Evolutionary conservation across 2,888 invertebrate species (phyloP).

Genomic region (Macrosoma leucophasiata): DNA sequence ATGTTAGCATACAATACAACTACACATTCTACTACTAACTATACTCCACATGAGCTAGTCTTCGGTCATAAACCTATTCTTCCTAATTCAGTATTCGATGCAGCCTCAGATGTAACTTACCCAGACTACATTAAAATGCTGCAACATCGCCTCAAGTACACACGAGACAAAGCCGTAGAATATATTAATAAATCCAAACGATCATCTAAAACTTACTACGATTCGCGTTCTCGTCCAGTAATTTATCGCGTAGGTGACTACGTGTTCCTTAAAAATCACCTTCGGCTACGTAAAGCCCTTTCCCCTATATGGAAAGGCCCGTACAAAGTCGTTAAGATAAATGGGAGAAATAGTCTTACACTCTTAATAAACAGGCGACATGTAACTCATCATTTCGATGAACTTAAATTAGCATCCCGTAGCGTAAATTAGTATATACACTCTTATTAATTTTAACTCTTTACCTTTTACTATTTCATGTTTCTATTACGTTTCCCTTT

Average conservation of each 20-base stretch:
- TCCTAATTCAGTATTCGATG: constrained; percentile 28
- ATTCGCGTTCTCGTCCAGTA: constrained; percentile 13
- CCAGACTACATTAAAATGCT: constrained; percentile 28
- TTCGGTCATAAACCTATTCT: constrained; percentile 36
- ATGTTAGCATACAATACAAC: constrained; percentile 26
- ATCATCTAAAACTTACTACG: constrained; percentile 30
- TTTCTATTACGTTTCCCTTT: too few species aligned
- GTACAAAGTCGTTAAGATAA: constrained; percentile 25
- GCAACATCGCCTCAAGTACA: constrained; percentile 27
- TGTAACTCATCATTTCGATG: constrained; percentile 19
- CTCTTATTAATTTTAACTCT: too few species aligned
- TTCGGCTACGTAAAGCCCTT: constrained; percentile 22
- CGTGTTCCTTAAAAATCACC: constrained; percentile 25
- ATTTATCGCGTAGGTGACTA: constrained; percentile 22
- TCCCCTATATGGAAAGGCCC: constrained; percentile 28
- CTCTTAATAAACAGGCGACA: constrained; percentile 20
- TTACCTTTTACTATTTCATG: too few species aligned
- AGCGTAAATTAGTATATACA: too few species aligned
- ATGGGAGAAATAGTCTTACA: too few species aligned
- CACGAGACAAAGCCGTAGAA: constrained; percentile 26
- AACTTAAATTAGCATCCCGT: constrained; percentile 18
- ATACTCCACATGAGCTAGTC: constrained; percentile 36
- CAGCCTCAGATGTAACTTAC: constrained; percentile 5
- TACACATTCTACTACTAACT: constrained; percentile 27
- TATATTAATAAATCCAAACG: constrained; percentile 29